A percentile compares a stretch with the other conserved stretches of the same genome.
phyloP scores from a whole-genome alignment of 2,888 invertebrate species.

The Oegoconia quadripuncta region DNA sequence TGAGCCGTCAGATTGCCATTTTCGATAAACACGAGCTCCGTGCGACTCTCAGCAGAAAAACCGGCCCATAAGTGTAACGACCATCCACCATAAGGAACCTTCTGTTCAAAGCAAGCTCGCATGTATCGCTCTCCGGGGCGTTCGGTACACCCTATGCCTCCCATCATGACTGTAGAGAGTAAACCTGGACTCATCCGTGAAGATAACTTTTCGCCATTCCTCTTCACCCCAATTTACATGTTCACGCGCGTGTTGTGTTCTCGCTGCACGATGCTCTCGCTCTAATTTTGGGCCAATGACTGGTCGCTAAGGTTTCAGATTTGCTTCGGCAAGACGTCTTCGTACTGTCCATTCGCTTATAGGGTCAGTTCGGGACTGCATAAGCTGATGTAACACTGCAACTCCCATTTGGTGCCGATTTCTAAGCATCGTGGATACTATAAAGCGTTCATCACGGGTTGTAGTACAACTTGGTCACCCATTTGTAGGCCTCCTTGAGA shows the following conservation, averaged over 20 bases:
- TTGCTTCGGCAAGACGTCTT: conserved; percentile 4
- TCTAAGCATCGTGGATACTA: conserved; percentile 11
- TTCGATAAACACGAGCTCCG: conserved; percentile 12
- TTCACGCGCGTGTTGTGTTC: neutral
- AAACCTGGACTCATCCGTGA: neutral
- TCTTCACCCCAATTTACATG: neutral
- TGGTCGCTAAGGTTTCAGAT: conserved; percentile 2
- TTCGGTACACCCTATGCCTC: conserved; percentile 9
- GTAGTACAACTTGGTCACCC: conserved; percentile 9
- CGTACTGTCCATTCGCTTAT: conserved; percentile 6
- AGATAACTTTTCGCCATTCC: neutral
- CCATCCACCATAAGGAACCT: conserved; percentile 5
- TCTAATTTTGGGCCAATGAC: conserved; percentile 2
- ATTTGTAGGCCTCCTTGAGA: conserved; percentile 11
- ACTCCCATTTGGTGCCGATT: conserved; percentile 11
- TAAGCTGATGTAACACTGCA: conserved; percentile 5
- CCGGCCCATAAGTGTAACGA: conserved; percentile 8
- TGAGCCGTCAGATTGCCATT: conserved; percentile 15
- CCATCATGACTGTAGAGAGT: conserved; percentile 8
- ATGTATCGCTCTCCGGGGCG: conserved; percentile 7
- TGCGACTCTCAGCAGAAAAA: conserved; percentile 10
- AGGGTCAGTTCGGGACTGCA: conserved; percentile 2
- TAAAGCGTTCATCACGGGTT: conserved; percentile 12
- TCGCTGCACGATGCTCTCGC: conserved; percentile 1
- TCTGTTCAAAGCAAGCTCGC: conserved; percentile 4